Base-by-base conservation (phyloP, 2,888 invertebrate species). In the Pyrochroa serraticornis region DNA sequence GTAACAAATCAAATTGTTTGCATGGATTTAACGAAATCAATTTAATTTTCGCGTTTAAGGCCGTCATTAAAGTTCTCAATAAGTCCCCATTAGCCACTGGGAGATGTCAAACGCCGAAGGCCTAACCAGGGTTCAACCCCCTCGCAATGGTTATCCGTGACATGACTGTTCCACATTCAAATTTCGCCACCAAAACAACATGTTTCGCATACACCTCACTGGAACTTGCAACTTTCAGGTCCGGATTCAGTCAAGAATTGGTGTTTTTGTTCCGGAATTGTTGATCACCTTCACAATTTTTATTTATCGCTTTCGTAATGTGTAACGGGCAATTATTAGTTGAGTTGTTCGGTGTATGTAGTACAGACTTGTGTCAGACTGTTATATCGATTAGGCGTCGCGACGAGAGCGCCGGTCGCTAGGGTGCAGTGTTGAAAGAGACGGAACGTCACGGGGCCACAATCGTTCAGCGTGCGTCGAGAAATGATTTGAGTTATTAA, bases 341-440 rank as follows among this genome's bases (percentile, higher is more conserved):
- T 52, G 48, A 60, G 53, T 59, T 60, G 60, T 63, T 61, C 50
- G 51, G 52, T 64, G 64, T 60, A 52, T 63, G 71, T 71, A 68
- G 70, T 70, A 71, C 68, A 71, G 73, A 72, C 70, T 71, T 68
- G 73, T 72, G 73, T 72, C 75, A 75, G 75, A 75, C 75, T 75
- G 72, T 72, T 71, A 73, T 75, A 75, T 75, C 75, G 75, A 75
- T 74, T 72, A 70, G 73, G 67, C 71, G 73, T 68, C 71, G 72
- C 66, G 72, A 70, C 71, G 68, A 57, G 53, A 59, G 64, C 64
- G 68, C 63, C 64, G 72, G 71, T 70, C 72, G 70, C 71, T 70
- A 69, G 69, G 70, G 70, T 70, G 68, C 70, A 71, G 69, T 62
- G 63, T 55, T 56, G 55, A 51, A 58, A 58, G 51, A 58, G 61